phyloP scores from a whole-genome alignment of 2,113 vertebrate species.

The Prochilodus magdalenae region DNA sequence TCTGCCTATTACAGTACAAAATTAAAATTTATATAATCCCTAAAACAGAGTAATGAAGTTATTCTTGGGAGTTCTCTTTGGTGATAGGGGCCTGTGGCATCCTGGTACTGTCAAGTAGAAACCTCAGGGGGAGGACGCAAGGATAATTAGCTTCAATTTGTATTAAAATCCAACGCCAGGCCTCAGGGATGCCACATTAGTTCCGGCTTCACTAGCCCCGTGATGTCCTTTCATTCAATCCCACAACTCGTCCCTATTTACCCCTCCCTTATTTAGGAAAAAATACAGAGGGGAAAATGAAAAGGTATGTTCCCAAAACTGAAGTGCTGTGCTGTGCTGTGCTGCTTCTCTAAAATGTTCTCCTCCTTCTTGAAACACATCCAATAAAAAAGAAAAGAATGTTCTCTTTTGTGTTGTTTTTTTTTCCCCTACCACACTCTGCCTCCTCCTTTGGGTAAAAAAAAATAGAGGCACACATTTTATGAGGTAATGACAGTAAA shows the following conservation, averaged over 20 bases:
- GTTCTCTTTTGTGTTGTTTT: slow-evolving; percentile 63
- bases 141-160: slow-evolving; percentile 81
- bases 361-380: slow-evolving; percentile 67
- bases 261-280: slow-evolving; percentile 59
- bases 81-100: slow-evolving; percentile 54
- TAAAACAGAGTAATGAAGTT: too few relatives aligned
- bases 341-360: slow-evolving; percentile 24
- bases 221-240: slow-evolving; percentile 70
- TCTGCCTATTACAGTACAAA: too few relatives aligned
- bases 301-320: slow-evolving; percentile 64
- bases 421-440: slow-evolving; percentile 25
- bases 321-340: slow-evolving; percentile 48
- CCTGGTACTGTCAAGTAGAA: slow-evolving; percentile 51
- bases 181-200: slow-evolving; percentile 75
- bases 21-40: too few relatives aligned
- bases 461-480: slow-evolving; percentile 71
- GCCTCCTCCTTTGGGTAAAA: slow-evolving; percentile 61
- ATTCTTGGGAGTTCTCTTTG: slow-evolving; percentile 37
- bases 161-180: slow-evolving; percentile 68
- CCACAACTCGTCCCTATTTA: slow-evolving; percentile 62
- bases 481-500: slow-evolving; percentile 78
- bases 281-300: slow-evolving; percentile 43
- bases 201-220: slow-evolving; percentile 70
- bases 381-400: slow-evolving; percentile 70
- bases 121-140: slow-evolving; percentile 57